Evolutionary conservation across 1,140 invertebrate species (phyloP).

Genomic region (Drosophila trapezifrons): DNA sequence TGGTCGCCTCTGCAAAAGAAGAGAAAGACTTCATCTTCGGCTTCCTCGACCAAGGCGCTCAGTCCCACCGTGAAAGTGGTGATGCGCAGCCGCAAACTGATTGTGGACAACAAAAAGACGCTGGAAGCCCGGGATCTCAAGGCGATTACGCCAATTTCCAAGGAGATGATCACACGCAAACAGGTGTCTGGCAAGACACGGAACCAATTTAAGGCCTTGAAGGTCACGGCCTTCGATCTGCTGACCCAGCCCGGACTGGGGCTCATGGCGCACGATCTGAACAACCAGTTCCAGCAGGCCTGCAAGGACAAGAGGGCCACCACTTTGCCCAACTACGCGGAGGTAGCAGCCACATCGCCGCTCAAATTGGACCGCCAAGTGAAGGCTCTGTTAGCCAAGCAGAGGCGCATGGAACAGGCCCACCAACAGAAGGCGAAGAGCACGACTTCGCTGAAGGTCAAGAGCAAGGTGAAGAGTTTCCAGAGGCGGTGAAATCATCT

Average conservation of each 20-base stretch:
- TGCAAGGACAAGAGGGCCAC: slow-evolving; percentile 48
- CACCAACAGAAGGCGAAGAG: background rate
- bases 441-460: background rate
- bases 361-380: slow-evolving; percentile 56
- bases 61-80: slow-evolving; percentile 54
- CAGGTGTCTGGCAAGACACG: slow-evolving; percentile 58
- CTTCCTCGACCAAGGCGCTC: slow-evolving; percentile 54
- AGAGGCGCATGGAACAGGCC: slow-evolving; percentile 33
- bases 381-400: slow-evolving; percentile 34
- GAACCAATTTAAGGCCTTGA: slow-evolving; percentile 50
- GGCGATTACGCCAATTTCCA: slow-evolving; percentile 21
- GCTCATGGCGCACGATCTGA: slow-evolving; percentile 11
- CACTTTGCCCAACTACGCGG: slow-evolving; percentile 54
- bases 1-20: slow-evolving; percentile 61
- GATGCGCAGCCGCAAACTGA: slow-evolving; percentile 49
- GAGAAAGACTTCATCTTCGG: slow-evolving; percentile 9
- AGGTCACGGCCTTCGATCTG: slow-evolving; percentile 66
- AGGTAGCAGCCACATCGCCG: slow-evolving; percentile 24
- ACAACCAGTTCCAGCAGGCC: slow-evolving; percentile 44
- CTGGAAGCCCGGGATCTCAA: slow-evolving; percentile 6
- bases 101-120: slow-evolving; percentile 56
- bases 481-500: background rate
- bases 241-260: slow-evolving; percentile 40
- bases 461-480: background rate
- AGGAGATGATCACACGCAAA: slow-evolving; percentile 35